phyloP scores from a whole-genome alignment of 2,797 vertebrate species.

The Gobionotothen gibberifrons region DNA sequence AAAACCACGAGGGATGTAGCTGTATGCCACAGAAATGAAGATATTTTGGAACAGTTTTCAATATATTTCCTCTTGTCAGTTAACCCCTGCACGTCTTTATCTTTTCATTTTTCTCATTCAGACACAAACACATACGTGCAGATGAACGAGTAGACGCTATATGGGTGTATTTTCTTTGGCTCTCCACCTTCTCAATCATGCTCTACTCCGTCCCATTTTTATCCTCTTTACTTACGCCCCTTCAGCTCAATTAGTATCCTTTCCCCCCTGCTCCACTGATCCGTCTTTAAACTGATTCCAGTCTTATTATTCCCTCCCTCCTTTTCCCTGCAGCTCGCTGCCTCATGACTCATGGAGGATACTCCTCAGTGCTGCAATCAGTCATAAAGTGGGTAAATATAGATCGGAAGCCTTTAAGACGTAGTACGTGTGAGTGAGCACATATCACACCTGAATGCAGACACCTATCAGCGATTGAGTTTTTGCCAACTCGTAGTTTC shows the following conservation, averaged over 20 bases:
- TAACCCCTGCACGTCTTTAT: background rate
- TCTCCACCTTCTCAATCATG: slow-evolving; percentile 27
- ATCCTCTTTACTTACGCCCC: slow-evolving; percentile 47
- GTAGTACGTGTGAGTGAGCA: slow-evolving; percentile 77
- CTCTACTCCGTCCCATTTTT: slow-evolving; percentile 32
- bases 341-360: slow-evolving; percentile 71
- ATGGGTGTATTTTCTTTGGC: slow-evolving; percentile 1
- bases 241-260: slow-evolving; percentile 69
- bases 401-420: slow-evolving; percentile 70
- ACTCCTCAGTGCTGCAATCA: slow-evolving; percentile 67
- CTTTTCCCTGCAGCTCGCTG: slow-evolving; percentile 44
- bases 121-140: background rate
- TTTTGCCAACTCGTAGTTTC: slow-evolving; percentile 54
- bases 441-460: slow-evolving; percentile 45
- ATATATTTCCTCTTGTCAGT: background rate
- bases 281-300: slow-evolving; percentile 70
- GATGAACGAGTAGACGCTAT: slow-evolving; percentile 7
- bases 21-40: background rate
- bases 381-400: slow-evolving; percentile 76
- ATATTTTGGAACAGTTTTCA: background rate
- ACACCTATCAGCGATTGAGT: slow-evolving; percentile 60
- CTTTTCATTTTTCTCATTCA: slow-evolving; percentile 1
- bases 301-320: slow-evolving; percentile 50
- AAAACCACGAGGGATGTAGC: slow-evolving; percentile 27
- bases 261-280: slow-evolving; percentile 63